A percentile compares a stretch with the other conserved stretches of the same genome.
Evolutionary conservation across 2,797 vertebrate genomes (phyloP).

Genomic region (Sebastes vulpes): DNA sequence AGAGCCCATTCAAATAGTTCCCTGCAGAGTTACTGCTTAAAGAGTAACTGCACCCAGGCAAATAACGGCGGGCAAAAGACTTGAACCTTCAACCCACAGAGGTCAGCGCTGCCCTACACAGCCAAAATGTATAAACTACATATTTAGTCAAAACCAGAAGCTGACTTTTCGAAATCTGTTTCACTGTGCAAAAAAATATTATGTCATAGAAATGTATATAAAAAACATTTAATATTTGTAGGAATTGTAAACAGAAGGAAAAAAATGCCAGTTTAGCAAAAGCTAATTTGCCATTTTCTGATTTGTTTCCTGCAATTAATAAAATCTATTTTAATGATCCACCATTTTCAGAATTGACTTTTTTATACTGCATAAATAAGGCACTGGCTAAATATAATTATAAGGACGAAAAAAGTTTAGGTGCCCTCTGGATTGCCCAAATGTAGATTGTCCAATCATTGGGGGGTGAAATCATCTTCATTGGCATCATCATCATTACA

Average conservation of each 20-base stretch:
- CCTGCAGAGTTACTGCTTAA: conserved; percentile 53
- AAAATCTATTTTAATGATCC: background rate
- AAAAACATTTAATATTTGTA: background rate
- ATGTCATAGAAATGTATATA: background rate
- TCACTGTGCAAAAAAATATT: background rate
- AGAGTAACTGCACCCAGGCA: conserved; percentile 30
- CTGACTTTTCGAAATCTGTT: background rate
- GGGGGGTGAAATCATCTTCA: background rate
- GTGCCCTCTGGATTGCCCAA: background rate
- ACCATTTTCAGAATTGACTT: background rate
- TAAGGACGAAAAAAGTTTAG: background rate
- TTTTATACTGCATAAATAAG: background rate
- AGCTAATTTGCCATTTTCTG: background rate
- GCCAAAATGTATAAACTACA: background rate
- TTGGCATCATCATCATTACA: background rate
- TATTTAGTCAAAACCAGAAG: background rate
- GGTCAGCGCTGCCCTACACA: background rate
- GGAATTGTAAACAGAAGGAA: background rate
- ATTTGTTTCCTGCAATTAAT: background rate
- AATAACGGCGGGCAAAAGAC: conserved; percentile 20
- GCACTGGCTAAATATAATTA: background rate
- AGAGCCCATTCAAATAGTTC: conserved; percentile 47
- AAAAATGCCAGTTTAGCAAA: background rate
- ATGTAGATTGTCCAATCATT: background rate
- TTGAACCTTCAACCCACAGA: conserved; percentile 20